Base-by-base conservation (phyloP, 2,888 invertebrate species). In the Luffia ferchaultella region DNA sequence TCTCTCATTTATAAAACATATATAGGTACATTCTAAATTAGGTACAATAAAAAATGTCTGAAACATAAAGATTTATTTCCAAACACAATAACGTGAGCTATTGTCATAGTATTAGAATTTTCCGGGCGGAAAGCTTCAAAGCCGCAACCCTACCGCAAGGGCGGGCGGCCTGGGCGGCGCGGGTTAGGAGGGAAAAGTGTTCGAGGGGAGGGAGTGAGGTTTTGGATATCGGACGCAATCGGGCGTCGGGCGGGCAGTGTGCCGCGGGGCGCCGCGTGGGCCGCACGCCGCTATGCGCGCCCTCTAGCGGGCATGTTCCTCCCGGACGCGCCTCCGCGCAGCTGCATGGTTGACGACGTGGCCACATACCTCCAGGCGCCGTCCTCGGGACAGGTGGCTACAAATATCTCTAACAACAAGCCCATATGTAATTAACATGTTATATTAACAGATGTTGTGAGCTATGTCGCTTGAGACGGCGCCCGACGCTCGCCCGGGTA, bases 261-360 rank as follows among this genome's bases (percentile, higher is more conserved):
- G 76, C 68, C 79, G 82, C 79, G 80, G 78, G 73, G 72, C 76
- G 73, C 78, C 79, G 80, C 80, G 79, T 65, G 68, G 76, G 75
- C 68, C 78, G 69, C 76, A 73, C 80, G 79, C 45, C 77, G 70
- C 70, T 52, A 77, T 82, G 80, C 74, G 78, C 76, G 73, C 70
- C 65, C 70, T 74, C 62, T 79, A 76, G 73, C 76, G 77, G 77
- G 77, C 78, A 94, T 94, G 94, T 94, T 94, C 88, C 93, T 94
- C 89, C 94, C 94, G 86, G 94, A 94, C 85, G 91, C 93, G 76
- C 88, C 93, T 77, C 84, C 91, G 87, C 91, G 93, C 88, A 93
- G 93, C 92, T 94, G 93, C 89, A 94, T 94, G 94, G 93, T 94
- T 90, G 94, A 94, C 90, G 94, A 94, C 92, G 94, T 94, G 85